Conservation (phyloP, 2,797 vertebrate species). For the Apogon hyalosoma region DNA sequence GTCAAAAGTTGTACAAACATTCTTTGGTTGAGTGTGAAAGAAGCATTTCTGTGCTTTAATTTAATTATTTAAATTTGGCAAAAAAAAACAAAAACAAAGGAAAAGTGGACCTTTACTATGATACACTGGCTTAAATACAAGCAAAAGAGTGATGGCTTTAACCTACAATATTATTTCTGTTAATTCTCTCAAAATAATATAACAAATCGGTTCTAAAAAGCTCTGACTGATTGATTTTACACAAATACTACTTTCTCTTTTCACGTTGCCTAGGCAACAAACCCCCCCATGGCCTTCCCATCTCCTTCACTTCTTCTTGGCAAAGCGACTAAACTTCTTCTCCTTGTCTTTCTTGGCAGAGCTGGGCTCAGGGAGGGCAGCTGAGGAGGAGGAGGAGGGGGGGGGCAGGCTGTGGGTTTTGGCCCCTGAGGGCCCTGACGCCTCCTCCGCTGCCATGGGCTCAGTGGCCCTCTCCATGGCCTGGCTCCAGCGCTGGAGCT, state of each 20-base stretch:
- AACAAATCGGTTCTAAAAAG: slow-evolving; percentile 73
- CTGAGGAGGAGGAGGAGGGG: slow-evolving; percentile 76
- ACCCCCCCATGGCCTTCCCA: slow-evolving; percentile 19
- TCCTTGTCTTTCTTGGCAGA: slow-evolving; percentile 93
- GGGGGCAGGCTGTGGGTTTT: slow-evolving; percentile 90
- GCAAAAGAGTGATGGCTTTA: slow-evolving; percentile 71
- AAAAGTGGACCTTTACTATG: slow-evolving; percentile 64
- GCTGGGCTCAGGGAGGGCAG: slow-evolving; percentile 77
- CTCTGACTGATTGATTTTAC: slow-evolving; percentile 66
- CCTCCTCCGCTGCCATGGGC: slow-evolving; percentile 78
- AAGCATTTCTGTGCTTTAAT: slow-evolving; percentile 84
- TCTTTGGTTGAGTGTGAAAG: slow-evolving; percentile 86
- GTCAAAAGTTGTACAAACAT: slow-evolving; percentile 66
- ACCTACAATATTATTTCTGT: slow-evolving; percentile 68
- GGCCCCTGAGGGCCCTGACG: slow-evolving; percentile 75
- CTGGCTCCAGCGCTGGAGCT: slow-evolving; percentile 92
- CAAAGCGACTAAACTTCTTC: slow-evolving; percentile 94
- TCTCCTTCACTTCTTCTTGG: slow-evolving; percentile 92
- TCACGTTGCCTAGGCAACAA: slow-evolving; percentile 58
- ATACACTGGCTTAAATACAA: slow-evolving; percentile 80
- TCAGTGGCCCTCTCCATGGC: slow-evolving; percentile 86
- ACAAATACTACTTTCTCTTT: slow-evolving; percentile 65
- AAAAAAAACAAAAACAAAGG: slow-evolving; percentile 39
- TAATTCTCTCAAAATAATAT: slow-evolving; percentile 75
- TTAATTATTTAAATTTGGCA: slow-evolving; percentile 71